These are phyloP conservation scores for Phytoseiulus persimilis DNA, from an alignment of 2,888 invertebrate species.

Conservation along the genomic window DNA sequence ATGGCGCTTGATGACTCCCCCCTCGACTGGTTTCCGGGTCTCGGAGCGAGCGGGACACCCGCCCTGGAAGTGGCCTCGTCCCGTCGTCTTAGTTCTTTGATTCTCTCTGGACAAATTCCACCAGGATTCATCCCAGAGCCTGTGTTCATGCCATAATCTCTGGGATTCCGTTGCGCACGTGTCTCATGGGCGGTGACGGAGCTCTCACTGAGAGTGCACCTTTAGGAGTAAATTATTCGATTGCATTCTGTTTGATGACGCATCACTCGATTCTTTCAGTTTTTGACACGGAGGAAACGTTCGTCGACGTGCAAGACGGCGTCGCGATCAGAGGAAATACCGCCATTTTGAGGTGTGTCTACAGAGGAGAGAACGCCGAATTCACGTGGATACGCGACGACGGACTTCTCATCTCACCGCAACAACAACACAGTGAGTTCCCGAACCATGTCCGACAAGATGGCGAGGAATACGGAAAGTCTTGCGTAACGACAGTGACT, in stretches of 20 bases:
- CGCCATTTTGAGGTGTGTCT: conserved; percentile 27
- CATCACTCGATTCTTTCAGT: neutral
- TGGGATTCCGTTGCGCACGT: too few relatives aligned
- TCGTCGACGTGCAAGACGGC: conserved; percentile 35
- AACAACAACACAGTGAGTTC: conserved; percentile 23
- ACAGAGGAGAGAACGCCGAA: conserved; percentile 33
- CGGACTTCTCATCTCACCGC: conserved; percentile 27
- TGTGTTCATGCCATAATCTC: too few relatives aligned
- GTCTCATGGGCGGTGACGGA: too few relatives aligned
- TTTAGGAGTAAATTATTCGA: too few relatives aligned
- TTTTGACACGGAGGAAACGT: conserved; percentile 23
- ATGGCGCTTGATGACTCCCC: neutral
- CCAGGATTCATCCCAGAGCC: too few relatives aligned
- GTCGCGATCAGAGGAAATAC: conserved; percentile 10
- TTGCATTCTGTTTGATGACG: too few relatives aligned
- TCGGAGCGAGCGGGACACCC: neutral
- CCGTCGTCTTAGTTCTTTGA: neutral
- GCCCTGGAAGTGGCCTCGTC: neutral
- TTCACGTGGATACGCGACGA: conserved; percentile 38
- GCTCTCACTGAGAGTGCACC: too few relatives aligned
- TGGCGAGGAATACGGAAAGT: too few relatives aligned
- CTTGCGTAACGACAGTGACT: too few relatives aligned
- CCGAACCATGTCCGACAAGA: too few relatives aligned
- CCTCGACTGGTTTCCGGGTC: neutral
- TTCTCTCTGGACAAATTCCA: neutral